Evolutionary conservation across 2,888 invertebrate species (phyloP), one percentile per base, ranked within the genome.

Genomic region (Lepidocyrtinus sp.): DNA sequence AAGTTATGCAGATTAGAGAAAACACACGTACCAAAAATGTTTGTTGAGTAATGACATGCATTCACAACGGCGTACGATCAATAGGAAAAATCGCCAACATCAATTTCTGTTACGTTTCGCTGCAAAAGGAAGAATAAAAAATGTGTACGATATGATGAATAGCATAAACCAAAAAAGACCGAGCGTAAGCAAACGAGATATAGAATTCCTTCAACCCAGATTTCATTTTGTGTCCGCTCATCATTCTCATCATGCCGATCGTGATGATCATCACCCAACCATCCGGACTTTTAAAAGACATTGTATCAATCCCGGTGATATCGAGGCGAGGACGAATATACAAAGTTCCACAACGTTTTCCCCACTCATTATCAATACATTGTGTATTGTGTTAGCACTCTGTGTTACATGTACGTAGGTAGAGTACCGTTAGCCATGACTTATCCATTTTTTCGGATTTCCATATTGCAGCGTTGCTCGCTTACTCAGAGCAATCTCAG

Each of bases 401-500:
- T 50, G 50, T 50, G 9, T 63, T 63, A 72, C 46, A 63, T 72
- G 62, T 65, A 78, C 72, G 79, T 79, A 79, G 79, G 79, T 70
- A 70, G 65, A 79, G 79, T 79, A 69, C 79, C 79, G 79, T 79
- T 79, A 79, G 79, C 79, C 79, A 79, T 79, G 79, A 79, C 79
- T 73, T 79, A 79, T 79, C 79, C 74, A 79, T 79, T 79, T 79
- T n/a, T 79, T 79, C 79, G 79, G 79, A 79, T 79, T 79, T 79
- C 79, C 79, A 79, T 79, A 79, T 79, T 78, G 45, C 64, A n/a
- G 17, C 50, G 17, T 50, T 17, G n/a, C 50, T n/a, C 12, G 5
- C 36, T 36, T 7, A 7, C 36, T 36, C 36, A 36, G 5, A 5
- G 50, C 50, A 15, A 50, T 15, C 15, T 1, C 50, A 50, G 50